Evolutionary conservation across 1,140 invertebrate genomes (phyloP).

Genomic region (Oreohelix idahoensis): DNA sequence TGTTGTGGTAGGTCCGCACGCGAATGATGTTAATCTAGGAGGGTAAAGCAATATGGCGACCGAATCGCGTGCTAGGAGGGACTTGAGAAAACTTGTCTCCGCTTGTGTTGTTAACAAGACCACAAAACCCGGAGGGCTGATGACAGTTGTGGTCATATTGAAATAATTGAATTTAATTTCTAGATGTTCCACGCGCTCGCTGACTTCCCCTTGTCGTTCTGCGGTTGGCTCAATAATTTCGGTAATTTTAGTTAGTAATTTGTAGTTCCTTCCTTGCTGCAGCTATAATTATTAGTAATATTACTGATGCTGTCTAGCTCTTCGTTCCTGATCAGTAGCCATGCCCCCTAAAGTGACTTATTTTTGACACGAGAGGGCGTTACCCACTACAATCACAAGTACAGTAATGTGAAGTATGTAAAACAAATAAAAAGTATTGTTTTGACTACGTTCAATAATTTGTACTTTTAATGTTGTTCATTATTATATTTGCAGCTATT

Average conservation of each 20-base stretch:
- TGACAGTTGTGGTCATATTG: slow-evolving; percentile 7
- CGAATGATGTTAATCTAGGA: slow-evolving; percentile 1
- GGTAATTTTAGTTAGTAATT: neutral
- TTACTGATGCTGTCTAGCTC: too few relatives aligned
- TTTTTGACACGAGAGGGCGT: too few relatives aligned
- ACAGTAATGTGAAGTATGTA: too few relatives aligned
- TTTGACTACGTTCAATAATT: too few relatives aligned
- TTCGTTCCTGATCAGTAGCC: too few relatives aligned
- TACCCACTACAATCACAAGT: too few relatives aligned
- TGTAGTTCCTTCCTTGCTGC: neutral
- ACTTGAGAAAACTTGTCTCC: neutral
- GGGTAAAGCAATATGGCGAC: neutral
- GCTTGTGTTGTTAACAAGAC: neutral
- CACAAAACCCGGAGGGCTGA: neutral
- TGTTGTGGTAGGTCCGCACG: neutral
- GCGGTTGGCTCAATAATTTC: neutral
- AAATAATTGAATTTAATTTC: slow-evolving; percentile 1
- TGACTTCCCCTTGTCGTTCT: neutral
- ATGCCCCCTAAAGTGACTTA: too few relatives aligned
- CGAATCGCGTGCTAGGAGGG: neutral
- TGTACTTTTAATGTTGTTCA: too few relatives aligned
- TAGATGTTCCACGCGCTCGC: neutral
- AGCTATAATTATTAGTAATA: too few relatives aligned
- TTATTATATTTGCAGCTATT: too few relatives aligned
- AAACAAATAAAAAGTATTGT: too few relatives aligned